Percentiles rank a stretch among this genome's conserved stretches.
Evolutionary conservation across 2,888 invertebrate species (phyloP).

Genomic region (Aplocera efformata): DNA sequence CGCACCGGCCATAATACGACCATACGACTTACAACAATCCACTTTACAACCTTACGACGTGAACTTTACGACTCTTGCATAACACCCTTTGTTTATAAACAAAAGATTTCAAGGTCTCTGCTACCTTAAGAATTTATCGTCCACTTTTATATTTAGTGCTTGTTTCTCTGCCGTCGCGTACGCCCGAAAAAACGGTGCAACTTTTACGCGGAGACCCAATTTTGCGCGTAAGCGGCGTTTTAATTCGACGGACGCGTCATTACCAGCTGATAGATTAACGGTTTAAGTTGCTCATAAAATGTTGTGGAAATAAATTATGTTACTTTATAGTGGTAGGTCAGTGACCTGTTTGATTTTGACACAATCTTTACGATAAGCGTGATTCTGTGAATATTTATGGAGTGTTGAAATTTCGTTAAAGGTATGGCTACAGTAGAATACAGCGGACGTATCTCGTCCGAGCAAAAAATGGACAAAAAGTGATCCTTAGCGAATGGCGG

Average conservation of each 20-base stretch:
- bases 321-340: slow-evolving; percentile 36
- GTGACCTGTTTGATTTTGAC: slow-evolving; percentile 39
- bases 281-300: slow-evolving; percentile 39
- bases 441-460: slow-evolving; percentile 23
- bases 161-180: slow-evolving; percentile 47
- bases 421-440: slow-evolving; percentile 18
- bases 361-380: slow-evolving; percentile 33
- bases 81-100: slow-evolving; percentile 78
- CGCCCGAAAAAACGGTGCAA: slow-evolving; percentile 33
- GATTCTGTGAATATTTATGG: slow-evolving; percentile 34
- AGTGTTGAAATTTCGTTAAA: slow-evolving; percentile 26
- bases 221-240: slow-evolving; percentile 34
- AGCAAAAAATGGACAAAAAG: slow-evolving; percentile 64
- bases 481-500: slow-evolving; percentile 67
- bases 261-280: slow-evolving; percentile 31
- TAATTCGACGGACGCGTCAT: slow-evolving; percentile 46
- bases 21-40: slow-evolving; percentile 62
- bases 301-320: slow-evolving; percentile 51
- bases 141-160: slow-evolving; percentile 51
- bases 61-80: slow-evolving; percentile 67
- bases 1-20: slow-evolving; percentile 70
- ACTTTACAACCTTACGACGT: slow-evolving; percentile 26
- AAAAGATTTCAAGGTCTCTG: slow-evolving; percentile 68
- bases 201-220: slow-evolving; percentile 6
- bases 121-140: slow-evolving; percentile 50